phyloP scores from a whole-genome alignment of 1,140 invertebrate species.

The Pristionchus pacificus region DNA sequence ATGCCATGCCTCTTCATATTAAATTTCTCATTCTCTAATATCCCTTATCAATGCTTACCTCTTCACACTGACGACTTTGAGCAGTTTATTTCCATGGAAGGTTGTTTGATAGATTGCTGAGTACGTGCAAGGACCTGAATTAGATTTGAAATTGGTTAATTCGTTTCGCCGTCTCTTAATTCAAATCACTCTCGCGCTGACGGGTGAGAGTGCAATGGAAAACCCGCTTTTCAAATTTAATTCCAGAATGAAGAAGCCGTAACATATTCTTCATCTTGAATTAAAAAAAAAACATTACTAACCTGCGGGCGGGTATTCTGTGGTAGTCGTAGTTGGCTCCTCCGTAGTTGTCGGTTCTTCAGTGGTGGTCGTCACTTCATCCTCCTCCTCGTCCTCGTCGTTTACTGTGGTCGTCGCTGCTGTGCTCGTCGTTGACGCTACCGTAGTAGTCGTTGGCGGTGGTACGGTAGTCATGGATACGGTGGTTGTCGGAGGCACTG shows the following conservation, averaged over 20 bases:
- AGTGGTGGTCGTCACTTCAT: no score
- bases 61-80: conserved; percentile 44
- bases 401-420: no score
- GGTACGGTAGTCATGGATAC: background rate
- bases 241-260: no score
- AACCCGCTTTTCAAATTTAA: no score
- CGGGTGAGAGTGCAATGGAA: no score
- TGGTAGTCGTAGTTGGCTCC: conserved; percentile 26
- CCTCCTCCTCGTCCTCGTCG: no score
- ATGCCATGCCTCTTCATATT: no score
- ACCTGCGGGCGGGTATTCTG: conserved; percentile 46
- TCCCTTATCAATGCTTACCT: conserved; percentile 44
- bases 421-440: background rate
- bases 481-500: conserved; percentile 16
- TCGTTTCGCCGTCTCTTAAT: no score
- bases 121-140: conserved; percentile 32
- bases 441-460: background rate
- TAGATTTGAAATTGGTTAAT: no score
- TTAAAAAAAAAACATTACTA: background rate
- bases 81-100: conserved; percentile 43
- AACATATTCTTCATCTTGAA: no score
- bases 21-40: no score
- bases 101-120: conserved; percentile 51
- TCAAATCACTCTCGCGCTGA: no score
- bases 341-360: conserved; percentile 13